A percentile compares a stretch with the other conserved stretches of the same genome.
Conservation (phyloP, 2,113 vertebrate species). For the Sinocyclocheilus grahami region DNA sequence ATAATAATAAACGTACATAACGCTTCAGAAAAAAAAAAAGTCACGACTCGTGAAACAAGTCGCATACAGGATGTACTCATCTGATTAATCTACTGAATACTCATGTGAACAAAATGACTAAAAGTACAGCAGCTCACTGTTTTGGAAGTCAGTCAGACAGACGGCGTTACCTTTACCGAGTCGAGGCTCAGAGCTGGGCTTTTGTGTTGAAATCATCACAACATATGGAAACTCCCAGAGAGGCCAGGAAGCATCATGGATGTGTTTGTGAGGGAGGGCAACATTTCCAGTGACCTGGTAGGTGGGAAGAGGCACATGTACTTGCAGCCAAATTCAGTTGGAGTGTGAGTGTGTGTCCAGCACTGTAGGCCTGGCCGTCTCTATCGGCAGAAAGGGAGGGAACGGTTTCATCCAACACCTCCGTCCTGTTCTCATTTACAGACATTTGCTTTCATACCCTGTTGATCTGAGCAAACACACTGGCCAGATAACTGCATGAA, state of each 20-base stretch:
- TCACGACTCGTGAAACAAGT: not conserved
- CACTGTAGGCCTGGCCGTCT: conserved; percentile 16
- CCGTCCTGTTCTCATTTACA: conserved; percentile 48
- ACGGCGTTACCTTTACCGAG: conserved; percentile 10
- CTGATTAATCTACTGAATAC: not conserved
- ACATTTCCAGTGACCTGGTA: conserved; percentile 32
- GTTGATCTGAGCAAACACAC: conserved; percentile 58
- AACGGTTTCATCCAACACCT: conserved; percentile 32
- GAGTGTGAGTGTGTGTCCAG: conserved; percentile 36
- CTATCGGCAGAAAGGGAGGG: not conserved
- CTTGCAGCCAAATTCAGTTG: conserved; percentile 22
- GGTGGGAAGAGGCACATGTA: conserved; percentile 12
- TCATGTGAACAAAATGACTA: not conserved
- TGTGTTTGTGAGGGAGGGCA: conserved; percentile 14
- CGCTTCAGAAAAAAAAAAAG: too few relatives aligned
- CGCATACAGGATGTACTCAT: not conserved
- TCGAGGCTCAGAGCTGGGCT: not conserved
- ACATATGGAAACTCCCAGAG: conserved; percentile 58
- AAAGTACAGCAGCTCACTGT: conserved; percentile 19
- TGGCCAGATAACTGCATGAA: conserved; percentile 52
- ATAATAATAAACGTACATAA: too few relatives aligned
- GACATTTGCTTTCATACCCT: conserved; percentile 48
- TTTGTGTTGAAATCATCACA: conserved; percentile 30
- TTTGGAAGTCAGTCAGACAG: conserved; percentile 1
- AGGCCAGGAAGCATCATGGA: conserved; percentile 46